Conservation (phyloP, 1,140 invertebrate genomes). For the Drosophila albomicans region DNA sequence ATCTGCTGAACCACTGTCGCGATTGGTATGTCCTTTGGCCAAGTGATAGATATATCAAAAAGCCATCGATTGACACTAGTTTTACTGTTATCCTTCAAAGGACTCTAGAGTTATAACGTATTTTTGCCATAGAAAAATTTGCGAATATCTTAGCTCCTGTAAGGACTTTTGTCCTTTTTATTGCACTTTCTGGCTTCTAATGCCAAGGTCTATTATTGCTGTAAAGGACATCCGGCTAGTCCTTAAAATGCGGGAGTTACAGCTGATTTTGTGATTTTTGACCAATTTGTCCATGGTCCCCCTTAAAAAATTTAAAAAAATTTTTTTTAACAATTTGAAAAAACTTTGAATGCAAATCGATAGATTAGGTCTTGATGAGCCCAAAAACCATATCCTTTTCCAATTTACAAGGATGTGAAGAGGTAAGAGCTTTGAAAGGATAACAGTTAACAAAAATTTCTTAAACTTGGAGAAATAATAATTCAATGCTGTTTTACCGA, state of each 20-base stretch:
- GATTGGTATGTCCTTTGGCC: no score
- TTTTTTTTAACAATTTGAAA: not conserved
- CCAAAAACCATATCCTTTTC: not conserved
- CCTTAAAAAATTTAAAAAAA: not conserved
- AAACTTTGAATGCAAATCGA: not conserved
- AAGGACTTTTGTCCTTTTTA: constrained; percentile 13
- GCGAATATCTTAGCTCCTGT: not conserved
- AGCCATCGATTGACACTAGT: no score
- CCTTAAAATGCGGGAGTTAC: constrained; percentile 9
- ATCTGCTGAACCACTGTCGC: not conserved
- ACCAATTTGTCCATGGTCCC: not conserved
- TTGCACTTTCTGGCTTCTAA: not conserved
- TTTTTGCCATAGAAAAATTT: not conserved
- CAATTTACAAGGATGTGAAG: no score
- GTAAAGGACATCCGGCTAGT: not conserved
- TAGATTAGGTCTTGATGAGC: not conserved
- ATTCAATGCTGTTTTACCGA: not conserved
- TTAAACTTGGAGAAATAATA: not conserved
- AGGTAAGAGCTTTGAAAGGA: no score
- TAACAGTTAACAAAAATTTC: not conserved
- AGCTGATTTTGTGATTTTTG: not conserved
- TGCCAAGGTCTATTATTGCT: not conserved
- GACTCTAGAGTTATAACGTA: not conserved
- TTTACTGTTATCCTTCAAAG: no score
- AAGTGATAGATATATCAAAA: no score